A percentile compares a stretch with the other conserved stretches of the same genome.
Conservation (phyloP, 2,888 invertebrate species). For the Monochamus alternatus region DNA sequence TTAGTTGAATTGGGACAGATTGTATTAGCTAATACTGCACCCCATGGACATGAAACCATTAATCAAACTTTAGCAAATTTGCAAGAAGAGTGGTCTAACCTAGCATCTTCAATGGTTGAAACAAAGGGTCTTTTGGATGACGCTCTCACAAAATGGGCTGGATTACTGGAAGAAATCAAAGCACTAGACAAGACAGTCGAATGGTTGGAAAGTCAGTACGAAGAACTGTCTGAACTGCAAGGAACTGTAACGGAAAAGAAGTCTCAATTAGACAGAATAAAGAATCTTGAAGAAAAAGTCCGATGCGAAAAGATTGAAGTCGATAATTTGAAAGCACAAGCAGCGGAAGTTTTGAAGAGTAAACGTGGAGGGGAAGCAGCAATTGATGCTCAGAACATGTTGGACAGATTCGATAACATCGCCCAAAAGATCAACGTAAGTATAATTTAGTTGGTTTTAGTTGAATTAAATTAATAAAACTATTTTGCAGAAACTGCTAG, state of each 20-base stretch:
- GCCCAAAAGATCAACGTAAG: conserved; percentile 82
- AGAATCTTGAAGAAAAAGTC: conserved; percentile 89
- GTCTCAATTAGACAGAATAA: conserved; percentile 87
- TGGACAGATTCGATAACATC: conserved; percentile 87
- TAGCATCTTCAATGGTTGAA: conserved; percentile 91
- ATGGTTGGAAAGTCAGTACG: conserved; percentile 82
- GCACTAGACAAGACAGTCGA: conserved; percentile 87
- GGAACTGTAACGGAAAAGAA: conserved; percentile 90
- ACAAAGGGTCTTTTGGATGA: conserved; percentile 91
- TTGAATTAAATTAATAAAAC: conserved; percentile 15
- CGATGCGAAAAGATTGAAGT: conserved; percentile 93
- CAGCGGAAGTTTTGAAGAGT: conserved; percentile 88
- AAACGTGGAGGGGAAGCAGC: conserved; percentile 89
- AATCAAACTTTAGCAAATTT: conserved; percentile 86
- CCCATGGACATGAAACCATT: conserved; percentile 89
- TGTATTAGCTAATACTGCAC: conserved; percentile 92
- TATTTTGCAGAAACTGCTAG: conserved; percentile 75
- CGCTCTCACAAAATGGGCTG: conserved; percentile 93
- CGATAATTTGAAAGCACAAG: conserved; percentile 87
- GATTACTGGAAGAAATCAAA: conserved; percentile 90
- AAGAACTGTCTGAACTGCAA: conserved; percentile 84
- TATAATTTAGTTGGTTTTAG: conserved; percentile 39
- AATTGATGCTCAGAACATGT: conserved; percentile 87
- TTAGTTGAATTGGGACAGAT: conserved; percentile 93
- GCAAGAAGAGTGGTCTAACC: conserved; percentile 92